Conservation (phyloP, 1,140 invertebrate genomes). For the Panagrolaimus sp. region DNA sequence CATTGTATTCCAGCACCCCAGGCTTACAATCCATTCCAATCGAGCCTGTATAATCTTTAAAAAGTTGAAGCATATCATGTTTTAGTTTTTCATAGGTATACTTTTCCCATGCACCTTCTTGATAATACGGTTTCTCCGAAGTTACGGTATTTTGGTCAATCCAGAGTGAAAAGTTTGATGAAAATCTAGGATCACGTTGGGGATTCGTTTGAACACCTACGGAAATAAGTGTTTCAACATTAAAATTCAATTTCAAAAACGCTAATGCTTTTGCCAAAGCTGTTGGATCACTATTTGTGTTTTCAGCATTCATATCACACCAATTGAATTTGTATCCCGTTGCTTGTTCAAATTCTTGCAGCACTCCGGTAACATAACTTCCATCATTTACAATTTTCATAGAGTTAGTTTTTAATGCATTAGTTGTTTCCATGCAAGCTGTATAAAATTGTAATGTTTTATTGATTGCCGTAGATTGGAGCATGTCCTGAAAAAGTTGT, state of each 20-base stretch:
- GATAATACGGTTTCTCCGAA: background rate
- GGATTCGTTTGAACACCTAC: background rate
- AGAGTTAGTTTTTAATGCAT: background rate
- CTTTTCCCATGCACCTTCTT: background rate
- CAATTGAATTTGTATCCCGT: background rate
- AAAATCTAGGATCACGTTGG: background rate
- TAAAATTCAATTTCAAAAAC: background rate
- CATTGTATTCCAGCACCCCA: background rate
- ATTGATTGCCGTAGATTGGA: background rate
- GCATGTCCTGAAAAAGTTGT: background rate
- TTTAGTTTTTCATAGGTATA: background rate
- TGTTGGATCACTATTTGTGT: background rate
- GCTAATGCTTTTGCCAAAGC: background rate
- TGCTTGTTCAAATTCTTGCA: background rate
- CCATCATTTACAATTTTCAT: background rate
- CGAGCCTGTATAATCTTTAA: background rate
- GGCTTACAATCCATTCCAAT: background rate
- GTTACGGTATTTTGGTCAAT: conserved; percentile 1
- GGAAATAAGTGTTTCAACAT: background rate
- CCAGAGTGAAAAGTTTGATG: background rate
- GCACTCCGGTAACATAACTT: background rate
- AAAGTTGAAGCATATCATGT: background rate
- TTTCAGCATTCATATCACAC: background rate
- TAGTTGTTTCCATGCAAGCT: no score
- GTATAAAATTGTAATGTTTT: background rate